phyloP scores from a whole-genome alignment of 2,113 vertebrate species.

The Calyptommatus sinebrachiatus region DNA sequence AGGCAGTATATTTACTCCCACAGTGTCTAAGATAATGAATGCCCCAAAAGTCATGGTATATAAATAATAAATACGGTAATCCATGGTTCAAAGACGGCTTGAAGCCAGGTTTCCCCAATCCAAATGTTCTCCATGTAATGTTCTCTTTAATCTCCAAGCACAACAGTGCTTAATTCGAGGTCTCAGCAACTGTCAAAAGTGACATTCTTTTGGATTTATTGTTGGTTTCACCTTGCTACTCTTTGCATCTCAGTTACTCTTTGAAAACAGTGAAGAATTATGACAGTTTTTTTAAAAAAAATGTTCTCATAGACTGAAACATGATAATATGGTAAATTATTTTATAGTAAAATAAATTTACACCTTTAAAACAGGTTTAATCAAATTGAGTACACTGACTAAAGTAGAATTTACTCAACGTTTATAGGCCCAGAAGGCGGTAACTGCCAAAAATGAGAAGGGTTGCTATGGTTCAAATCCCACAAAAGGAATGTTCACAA shows the following conservation, averaged over 20 bases:
- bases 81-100: background rate
- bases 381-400: background rate
- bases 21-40: background rate
- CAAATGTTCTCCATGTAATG: background rate
- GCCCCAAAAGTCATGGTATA: background rate
- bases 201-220: constrained; percentile 1
- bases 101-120: background rate
- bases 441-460: too few relatives aligned
- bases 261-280: background rate
- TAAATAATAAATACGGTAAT: background rate
- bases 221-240: background rate
- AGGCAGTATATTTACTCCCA: background rate
- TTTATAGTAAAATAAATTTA: background rate
- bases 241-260: background rate
- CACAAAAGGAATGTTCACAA: too few relatives aligned
- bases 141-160: background rate
- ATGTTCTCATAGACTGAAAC: background rate
- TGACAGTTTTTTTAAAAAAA: background rate
- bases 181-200: background rate
- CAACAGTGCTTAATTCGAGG: constrained; percentile 32
- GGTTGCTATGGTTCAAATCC: too few relatives aligned
- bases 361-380: background rate
- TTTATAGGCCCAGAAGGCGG: too few relatives aligned
- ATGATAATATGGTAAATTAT: too few relatives aligned
- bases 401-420: background rate